Base-by-base conservation (phyloP, 1,140 invertebrate genomes). In the Periplaneta americana region DNA sequence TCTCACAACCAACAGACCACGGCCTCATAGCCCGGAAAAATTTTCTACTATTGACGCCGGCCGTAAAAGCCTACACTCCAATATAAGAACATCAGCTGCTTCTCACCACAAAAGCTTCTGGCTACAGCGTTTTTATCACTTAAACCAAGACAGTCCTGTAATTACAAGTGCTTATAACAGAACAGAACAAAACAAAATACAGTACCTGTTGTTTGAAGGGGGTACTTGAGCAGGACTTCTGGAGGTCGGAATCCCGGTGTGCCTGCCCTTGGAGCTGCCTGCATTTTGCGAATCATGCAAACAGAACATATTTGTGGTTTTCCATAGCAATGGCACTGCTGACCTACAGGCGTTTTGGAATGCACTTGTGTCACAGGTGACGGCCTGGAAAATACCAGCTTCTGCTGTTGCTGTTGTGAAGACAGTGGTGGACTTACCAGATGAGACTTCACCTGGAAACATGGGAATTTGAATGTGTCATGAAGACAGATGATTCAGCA, bases 201-300 rank as follows among this genome's bases (percentile, higher is more conserved):
- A 22, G 85, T 89, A 93, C 93, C 92, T 86, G 93, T 92, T 10
- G 94, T 93, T 89, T 97, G 96, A 79, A 93, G 87, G 17, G 90
- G 89, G 87, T 92, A 92, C 86, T 95, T 95, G 34, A 97, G 88
- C 37, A 97, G 87, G 77, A 98, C 96, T 90, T 98, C 97, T 0
- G 96, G 96, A 79, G 97, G 94, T 66, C 96, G 90, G 86, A 96
- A 98, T 5, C 96, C 96, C 33, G 96, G 95, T n/a, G 96, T 98
- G 34, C 97, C 96, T 57, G 96, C 96, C 84, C 96, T 89, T 15
- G 94, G 92, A 3, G 96, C 96, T 82, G 85, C 82, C 34, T 91
- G 88, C 33, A 90, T 86, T 81, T 91, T 90, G 80, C 91, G 90
- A 77, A 86, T 86, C 57, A 91, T 84, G 86, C 95, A 96, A 22